Evolutionary conservation across 2,888 invertebrate genomes (phyloP).

Genomic region (Odontocolon sp.): DNA sequence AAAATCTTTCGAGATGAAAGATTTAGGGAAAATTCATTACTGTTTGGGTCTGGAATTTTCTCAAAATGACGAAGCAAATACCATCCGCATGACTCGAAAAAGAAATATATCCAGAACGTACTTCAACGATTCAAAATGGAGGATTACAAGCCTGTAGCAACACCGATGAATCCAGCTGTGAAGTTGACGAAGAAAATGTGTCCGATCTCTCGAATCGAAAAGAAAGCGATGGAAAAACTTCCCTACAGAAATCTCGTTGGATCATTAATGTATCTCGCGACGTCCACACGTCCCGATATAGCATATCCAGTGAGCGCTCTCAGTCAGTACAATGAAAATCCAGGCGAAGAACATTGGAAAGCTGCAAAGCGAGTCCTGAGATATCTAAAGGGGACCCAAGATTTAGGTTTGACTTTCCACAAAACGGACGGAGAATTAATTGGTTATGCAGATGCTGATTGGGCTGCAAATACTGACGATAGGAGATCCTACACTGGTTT

Average conservation of each 20-base stretch:
- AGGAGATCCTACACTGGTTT: neutral
- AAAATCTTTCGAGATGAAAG: conserved; percentile 61
- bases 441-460: neutral
- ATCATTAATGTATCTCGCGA: conserved; percentile 11
- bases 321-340: too few relatives aligned
- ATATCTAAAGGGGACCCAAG: too few relatives aligned
- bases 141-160: conserved; percentile 65
- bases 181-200: conserved; percentile 46
- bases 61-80: conserved; percentile 3
- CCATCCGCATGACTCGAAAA: conserved; percentile 55
- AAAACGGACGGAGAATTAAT: neutral
- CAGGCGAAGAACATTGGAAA: too few relatives aligned
- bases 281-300: conserved; percentile 4
- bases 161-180: conserved; percentile 57
- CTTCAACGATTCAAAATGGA: conserved; percentile 64
- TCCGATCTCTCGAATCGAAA: conserved; percentile 37
- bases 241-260: conserved; percentile 39
- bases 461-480: neutral
- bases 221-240: conserved; percentile 22
- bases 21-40: conserved; percentile 60
- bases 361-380: too few relatives aligned
- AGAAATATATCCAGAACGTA: conserved; percentile 63
- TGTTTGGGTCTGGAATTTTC: conserved; percentile 66
- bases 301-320: too few relatives aligned
- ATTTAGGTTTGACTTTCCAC: too few relatives aligned